A percentile compares a stretch with the other conserved stretches of the same genome.
Conservation (phyloP, 2,113 vertebrate genomes). For the Sapayoa aenigma region DNA sequence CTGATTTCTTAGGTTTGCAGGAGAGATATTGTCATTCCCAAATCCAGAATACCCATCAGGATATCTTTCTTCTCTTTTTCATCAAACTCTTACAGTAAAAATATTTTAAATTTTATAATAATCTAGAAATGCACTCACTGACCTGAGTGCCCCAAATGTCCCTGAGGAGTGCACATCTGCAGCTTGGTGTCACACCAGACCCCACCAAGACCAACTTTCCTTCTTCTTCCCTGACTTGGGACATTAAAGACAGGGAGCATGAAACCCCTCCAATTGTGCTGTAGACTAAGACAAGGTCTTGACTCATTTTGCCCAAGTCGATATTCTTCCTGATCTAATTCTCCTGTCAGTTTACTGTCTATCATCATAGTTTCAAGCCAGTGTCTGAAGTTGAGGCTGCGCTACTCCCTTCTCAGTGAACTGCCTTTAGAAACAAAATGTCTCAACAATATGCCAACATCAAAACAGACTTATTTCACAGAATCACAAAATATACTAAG, state of each 20-base stretch:
- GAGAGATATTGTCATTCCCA: fast-evolving
- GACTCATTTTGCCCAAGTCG: neutral
- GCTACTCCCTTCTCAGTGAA: neutral
- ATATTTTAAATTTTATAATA: neutral
- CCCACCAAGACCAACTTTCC: neutral
- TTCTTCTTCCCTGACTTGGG: neutral
- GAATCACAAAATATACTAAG: neutral
- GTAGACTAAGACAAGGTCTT: neutral
- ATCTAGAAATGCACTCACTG: neutral
- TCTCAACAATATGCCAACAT: neutral
- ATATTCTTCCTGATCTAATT: neutral
- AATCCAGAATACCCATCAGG: neutral
- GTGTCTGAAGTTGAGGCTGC: fast-evolving
- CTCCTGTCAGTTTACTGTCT: neutral
- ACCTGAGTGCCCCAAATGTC: neutral
- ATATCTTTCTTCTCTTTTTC: neutral
- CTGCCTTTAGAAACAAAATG: neutral
- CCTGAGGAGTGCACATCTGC: neutral
- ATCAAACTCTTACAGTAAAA: neutral
- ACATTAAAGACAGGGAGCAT: neutral
- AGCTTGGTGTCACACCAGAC: neutral
- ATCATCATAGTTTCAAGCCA: neutral
- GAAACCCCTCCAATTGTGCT: neutral
- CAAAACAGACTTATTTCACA: neutral
- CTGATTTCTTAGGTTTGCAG: neutral